Evolutionary conservation across 2,888 invertebrate species (phyloP).

Genomic region (Oxycera nigricornis): DNA sequence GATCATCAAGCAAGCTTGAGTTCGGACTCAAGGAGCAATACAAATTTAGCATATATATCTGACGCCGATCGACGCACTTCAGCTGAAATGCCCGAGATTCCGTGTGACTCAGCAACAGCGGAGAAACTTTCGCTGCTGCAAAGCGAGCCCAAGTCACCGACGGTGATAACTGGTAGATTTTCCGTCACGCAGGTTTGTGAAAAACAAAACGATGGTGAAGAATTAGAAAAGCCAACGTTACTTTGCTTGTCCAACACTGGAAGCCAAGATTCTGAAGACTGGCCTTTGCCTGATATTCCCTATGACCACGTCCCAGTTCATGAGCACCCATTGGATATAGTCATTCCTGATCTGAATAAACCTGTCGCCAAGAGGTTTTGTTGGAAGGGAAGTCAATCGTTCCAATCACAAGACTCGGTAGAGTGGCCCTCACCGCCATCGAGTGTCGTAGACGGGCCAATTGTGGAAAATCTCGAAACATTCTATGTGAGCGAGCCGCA

Average conservation of each 20-base stretch:
- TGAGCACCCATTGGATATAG: conserved; percentile 57
- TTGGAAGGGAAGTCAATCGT: conserved; percentile 60
- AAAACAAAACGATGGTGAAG: conserved; percentile 52
- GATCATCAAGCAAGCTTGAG: conserved; percentile 86
- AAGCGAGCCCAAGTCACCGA: conserved; percentile 64
- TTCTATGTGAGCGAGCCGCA: conserved; percentile 81
- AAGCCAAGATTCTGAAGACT: conserved; percentile 78
- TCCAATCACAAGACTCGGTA: conserved; percentile 72
- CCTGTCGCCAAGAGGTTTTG: conserved; percentile 61
- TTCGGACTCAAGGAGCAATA: conserved; percentile 81
- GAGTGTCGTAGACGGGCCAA: conserved; percentile 72
- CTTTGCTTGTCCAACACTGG: conserved; percentile 64
- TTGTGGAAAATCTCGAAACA: conserved; percentile 79
- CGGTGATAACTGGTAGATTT: conserved; percentile 59
- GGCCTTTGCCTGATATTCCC: conserved; percentile 78
- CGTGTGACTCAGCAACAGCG: conserved; percentile 71
- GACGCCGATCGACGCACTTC: conserved; percentile 81
- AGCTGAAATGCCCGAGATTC: conserved; percentile 84
- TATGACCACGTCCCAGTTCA: conserved; percentile 61
- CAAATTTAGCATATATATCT: conserved; percentile 77
- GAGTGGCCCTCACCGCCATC: conserved; percentile 85
- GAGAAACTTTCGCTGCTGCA: conserved; percentile 68
- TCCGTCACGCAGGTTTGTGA: conserved; percentile 62
- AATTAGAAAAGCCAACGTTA: conserved; percentile 56
- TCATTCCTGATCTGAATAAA: conserved; percentile 59